phyloP scores from a whole-genome alignment of 2,797 vertebrate genomes.

The Onychomys arenicola region DNA sequence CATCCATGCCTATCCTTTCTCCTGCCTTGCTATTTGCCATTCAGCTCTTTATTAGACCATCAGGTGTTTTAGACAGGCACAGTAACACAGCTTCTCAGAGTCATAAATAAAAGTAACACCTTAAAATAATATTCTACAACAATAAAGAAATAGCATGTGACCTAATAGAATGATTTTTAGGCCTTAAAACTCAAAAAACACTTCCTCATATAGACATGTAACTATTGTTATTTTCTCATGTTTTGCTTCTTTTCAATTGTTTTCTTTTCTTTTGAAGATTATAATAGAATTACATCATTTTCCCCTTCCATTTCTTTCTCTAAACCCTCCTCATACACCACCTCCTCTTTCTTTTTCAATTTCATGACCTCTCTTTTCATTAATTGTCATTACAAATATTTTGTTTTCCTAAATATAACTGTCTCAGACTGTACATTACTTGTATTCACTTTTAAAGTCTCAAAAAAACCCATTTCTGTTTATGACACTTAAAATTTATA shows the following conservation, averaged over 20 bases:
- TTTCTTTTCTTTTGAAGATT: background rate
- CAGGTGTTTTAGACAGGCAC: too few relatives aligned
- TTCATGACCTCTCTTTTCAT: background rate
- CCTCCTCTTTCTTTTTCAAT: background rate
- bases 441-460: background rate
- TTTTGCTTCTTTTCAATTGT: background rate
- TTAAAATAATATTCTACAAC: too few relatives aligned
- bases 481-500: slow-evolving; percentile 2
- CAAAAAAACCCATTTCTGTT: background rate
- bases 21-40: too few relatives aligned
- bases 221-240: background rate
- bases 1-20: too few relatives aligned
- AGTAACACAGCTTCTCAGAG: too few relatives aligned
- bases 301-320: background rate
- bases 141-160: background rate
- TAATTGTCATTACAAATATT: background rate
- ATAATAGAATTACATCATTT: background rate
- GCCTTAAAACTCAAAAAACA: background rate
- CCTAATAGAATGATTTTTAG: background rate
- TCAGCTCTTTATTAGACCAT: too few relatives aligned
- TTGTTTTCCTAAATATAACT: background rate
- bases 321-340: background rate
- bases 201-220: background rate
- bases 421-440: background rate
- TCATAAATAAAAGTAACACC: too few relatives aligned